Percentiles rank a stretch among this genome's conserved stretches.
Conservation (phyloP, 2,113 vertebrate genomes). For the Lepus americanus region DNA sequence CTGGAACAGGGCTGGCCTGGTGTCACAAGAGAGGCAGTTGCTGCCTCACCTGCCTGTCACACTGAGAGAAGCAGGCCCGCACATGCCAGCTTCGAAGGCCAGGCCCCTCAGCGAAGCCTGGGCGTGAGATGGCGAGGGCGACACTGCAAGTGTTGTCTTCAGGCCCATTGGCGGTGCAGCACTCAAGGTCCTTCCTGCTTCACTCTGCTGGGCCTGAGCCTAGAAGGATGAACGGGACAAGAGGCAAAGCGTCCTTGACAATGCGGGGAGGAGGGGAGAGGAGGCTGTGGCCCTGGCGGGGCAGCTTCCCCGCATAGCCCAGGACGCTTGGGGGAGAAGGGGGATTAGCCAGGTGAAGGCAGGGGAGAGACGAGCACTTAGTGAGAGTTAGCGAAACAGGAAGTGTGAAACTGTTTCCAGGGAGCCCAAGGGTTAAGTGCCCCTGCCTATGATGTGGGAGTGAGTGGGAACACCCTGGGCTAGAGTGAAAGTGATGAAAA, state of each 20-base stretch:
- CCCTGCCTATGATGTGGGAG: no score
- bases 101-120: neutral
- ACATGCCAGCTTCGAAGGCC: fast-evolving
- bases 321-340: neutral
- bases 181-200: neutral
- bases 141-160: neutral
- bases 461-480: neutral
- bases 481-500: neutral
- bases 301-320: no score
- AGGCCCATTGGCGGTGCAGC: neutral
- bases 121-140: no score
- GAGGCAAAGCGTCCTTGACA: neutral
- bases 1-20: neutral
- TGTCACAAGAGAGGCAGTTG: neutral
- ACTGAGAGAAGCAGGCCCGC: constrained; percentile 49
- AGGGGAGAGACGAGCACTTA: neutral
- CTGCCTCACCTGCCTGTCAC: neutral
- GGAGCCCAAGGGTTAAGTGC: neutral
- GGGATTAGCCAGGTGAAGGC: neutral
- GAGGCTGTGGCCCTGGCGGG: no score
- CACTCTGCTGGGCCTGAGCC: neutral
- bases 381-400: neutral
- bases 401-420: neutral
- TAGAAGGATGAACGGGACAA: neutral
- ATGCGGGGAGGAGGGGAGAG: neutral